A percentile compares a stretch with the other conserved stretches of the same genome.
Evolutionary conservation across 2,113 vertebrate genomes (phyloP).

Genomic region (Potamarius usumacintae): DNA sequence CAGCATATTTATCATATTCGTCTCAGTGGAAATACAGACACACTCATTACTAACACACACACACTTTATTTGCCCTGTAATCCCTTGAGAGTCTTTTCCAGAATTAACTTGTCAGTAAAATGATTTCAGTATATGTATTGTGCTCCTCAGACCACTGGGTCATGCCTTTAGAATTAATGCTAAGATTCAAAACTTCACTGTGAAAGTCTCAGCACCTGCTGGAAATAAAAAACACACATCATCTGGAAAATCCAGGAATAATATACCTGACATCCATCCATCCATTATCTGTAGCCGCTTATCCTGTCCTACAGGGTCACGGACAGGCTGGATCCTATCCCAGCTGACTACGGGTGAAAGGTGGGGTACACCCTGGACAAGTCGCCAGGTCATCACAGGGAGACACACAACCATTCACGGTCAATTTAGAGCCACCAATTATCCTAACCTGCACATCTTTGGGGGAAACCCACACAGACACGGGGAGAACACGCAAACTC

Average conservation of each 20-base stretch:
- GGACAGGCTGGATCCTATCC: no score
- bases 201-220: not conserved
- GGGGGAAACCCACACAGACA: no score
- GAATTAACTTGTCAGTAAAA: not conserved
- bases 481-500: no score
- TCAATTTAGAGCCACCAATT: no score
- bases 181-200: not conserved
- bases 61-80: not conserved
- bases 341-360: no score
- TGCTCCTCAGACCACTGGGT: not conserved
- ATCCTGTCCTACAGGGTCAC: no score
- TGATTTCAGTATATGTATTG: not conserved
- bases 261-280: no score
- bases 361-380: no score
- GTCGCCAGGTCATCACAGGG: no score
- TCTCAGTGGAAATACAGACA: not conserved
- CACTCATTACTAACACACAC: not conserved
- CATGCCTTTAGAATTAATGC: not conserved
- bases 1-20: not conserved
- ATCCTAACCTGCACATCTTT: no score
- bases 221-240: not conserved
- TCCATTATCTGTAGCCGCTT: no score
- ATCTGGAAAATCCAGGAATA: not conserved
- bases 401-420: no score
- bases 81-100: not conserved